Conservation (phyloP, 2,797 vertebrate species). For the Brotula barbata region DNA sequence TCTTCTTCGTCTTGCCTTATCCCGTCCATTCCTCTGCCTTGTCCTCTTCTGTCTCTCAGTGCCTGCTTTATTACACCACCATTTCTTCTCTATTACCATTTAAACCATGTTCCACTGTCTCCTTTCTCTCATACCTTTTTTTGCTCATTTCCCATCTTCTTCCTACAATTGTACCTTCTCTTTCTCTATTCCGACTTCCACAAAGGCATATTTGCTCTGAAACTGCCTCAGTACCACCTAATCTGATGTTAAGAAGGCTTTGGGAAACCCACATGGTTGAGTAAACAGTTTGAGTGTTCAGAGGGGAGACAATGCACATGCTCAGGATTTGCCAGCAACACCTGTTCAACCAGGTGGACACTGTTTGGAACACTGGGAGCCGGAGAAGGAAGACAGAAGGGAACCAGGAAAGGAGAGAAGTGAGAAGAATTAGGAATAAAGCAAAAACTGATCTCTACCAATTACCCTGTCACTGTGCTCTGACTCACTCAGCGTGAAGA, state of each 20-base stretch:
- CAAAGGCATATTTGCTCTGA: slow-evolving; percentile 22
- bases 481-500: no score
- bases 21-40: slow-evolving; percentile 1
- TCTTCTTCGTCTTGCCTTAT: slow-evolving; percentile 27
- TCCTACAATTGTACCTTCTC: slow-evolving; percentile 11
- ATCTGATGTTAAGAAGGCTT: slow-evolving; percentile 18
- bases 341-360: slow-evolving; percentile 58
- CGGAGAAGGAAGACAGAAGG: background rate
- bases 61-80: background rate
- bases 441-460: no score
- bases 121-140: background rate
- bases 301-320: slow-evolving; percentile 17
- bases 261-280: slow-evolving; percentile 4
- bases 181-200: background rate
- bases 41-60: slow-evolving; percentile 5
- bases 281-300: slow-evolving; percentile 33
- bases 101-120: background rate
- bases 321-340: slow-evolving; percentile 38
- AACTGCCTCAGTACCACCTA: slow-evolving; percentile 17
- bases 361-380: slow-evolving; percentile 18
- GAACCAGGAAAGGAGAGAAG: background rate
- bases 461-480: no score
- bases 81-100: background rate
- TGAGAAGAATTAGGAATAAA: background rate
- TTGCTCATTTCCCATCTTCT: background rate